A percentile compares a stretch with the other conserved stretches of the same genome.
These are phyloP conservation scores for Brachionus angularis DNA, from an alignment of 1,140 invertebrate species.

Conservation along the genomic window DNA sequence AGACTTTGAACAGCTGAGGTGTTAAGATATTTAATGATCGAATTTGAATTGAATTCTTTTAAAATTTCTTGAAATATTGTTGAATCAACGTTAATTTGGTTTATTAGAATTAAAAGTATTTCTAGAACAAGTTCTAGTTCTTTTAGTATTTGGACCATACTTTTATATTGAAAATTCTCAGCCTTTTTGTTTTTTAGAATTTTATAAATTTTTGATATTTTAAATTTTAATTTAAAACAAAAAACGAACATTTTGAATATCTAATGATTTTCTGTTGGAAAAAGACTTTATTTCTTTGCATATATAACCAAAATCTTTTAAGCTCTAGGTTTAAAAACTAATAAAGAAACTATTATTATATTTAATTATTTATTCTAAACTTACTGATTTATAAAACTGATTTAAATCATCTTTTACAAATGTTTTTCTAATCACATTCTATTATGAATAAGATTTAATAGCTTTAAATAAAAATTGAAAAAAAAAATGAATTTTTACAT, in stretches of 20 bases:
- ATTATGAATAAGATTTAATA: background rate
- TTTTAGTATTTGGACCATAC: background rate
- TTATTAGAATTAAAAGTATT: background rate
- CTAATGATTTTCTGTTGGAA: background rate
- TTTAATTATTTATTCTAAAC: background rate
- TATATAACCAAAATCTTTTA: background rate
- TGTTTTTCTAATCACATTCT: background rate
- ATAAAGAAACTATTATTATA: background rate
- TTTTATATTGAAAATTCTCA: constrained; percentile 9
- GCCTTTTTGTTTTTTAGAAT: background rate
- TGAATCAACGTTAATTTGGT: background rate
- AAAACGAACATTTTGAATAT: constrained; percentile 15
- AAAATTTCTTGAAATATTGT: constrained; percentile 25
- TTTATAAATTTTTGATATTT: background rate
- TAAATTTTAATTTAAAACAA: too few species aligned
- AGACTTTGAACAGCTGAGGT: background rate
- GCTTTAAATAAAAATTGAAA: background rate
- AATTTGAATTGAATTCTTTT: constrained; percentile 8
- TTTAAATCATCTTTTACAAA: background rate
- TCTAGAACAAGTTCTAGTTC: constrained; percentile 10
- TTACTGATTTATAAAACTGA: constrained; percentile 22
- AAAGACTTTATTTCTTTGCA: constrained; percentile 36
- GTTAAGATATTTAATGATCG: constrained; percentile 6
- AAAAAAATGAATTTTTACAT: background rate
- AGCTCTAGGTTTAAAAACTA: background rate